Evolutionary conservation across 2,797 vertebrate genomes (phyloP).

Genomic region (Labroides dimidiatus): DNA sequence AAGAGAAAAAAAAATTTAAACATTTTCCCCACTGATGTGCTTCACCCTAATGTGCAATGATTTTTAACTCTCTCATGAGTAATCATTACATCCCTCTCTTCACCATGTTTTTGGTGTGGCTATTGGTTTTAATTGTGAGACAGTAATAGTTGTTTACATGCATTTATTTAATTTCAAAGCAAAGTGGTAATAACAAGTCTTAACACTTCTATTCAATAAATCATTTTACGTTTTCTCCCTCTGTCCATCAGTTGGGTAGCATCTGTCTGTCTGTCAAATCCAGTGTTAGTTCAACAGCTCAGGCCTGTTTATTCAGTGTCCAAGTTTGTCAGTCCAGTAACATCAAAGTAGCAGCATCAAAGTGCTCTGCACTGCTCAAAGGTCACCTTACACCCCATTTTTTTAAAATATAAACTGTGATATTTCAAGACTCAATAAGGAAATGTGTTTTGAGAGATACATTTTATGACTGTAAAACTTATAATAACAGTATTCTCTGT

Average conservation of each 20-base stretch:
- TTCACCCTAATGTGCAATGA: no score
- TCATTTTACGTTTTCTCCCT: background rate
- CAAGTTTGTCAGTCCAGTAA: slow-evolving; percentile 20
- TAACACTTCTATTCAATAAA: background rate
- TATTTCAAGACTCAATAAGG: background rate
- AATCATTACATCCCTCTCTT: no score
- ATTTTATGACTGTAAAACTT: no score
- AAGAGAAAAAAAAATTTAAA: no score
- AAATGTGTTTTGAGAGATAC: background rate
- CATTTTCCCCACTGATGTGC: no score
- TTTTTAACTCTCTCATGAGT: no score
- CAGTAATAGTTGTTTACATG: background rate
- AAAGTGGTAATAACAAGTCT: background rate
- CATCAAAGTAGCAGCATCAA: slow-evolving; percentile 48
- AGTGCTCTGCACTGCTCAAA: slow-evolving; percentile 32
- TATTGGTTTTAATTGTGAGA: background rate
- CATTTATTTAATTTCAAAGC: background rate
- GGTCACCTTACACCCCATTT: slow-evolving; percentile 28
- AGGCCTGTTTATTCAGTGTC: slow-evolving; percentile 20
- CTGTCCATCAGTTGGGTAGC: background rate
- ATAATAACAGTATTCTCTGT: background rate
- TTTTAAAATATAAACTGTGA: background rate
- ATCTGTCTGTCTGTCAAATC: background rate
- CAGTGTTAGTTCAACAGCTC: slow-evolving; percentile 6
- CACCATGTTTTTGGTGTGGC: no score